These are phyloP conservation scores for Chelonus formosanus DNA, from an alignment of 2,888 invertebrate species.

Conservation along the genomic window DNA sequence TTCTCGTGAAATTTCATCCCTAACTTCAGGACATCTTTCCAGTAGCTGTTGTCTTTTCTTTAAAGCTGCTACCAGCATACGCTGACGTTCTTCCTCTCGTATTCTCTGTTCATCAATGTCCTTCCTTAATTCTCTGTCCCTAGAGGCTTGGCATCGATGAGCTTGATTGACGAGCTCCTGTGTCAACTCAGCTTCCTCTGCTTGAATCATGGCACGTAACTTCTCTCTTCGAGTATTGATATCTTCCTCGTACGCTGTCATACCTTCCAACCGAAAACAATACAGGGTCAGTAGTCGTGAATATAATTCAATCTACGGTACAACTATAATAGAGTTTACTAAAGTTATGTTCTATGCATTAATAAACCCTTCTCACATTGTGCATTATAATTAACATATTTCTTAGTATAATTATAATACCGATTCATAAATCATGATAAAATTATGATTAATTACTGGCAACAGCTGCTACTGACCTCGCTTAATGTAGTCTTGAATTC, in stretches of 20 bases:
- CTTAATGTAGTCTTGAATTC: slow-evolving; percentile 45
- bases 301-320: slow-evolving; percentile 19
- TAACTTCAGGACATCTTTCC: slow-evolving; percentile 65
- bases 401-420: background rate
- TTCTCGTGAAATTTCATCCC: slow-evolving; percentile 65
- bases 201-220: slow-evolving; percentile 60
- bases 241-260: slow-evolving; percentile 66
- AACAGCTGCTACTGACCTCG: slow-evolving; percentile 44
- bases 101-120: slow-evolving; percentile 66
- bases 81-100: slow-evolving; percentile 68
- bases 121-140: slow-evolving; percentile 67
- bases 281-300: slow-evolving; percentile 17
- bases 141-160: slow-evolving; percentile 66
- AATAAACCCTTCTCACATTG: background rate
- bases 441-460: too few relatives aligned
- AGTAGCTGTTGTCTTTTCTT: slow-evolving; percentile 65
- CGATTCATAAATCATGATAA: too few relatives aligned
- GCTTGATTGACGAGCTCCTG: slow-evolving; percentile 68
- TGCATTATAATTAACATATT: background rate
- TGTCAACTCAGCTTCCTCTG: slow-evolving; percentile 67
- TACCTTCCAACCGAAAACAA: slow-evolving; percentile 50
- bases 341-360: background rate
- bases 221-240: slow-evolving; percentile 65
- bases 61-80: slow-evolving; percentile 49
- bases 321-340: background rate